Conservation (phyloP, 1,140 invertebrate species). For the Pseudomyrmex flavicornis region DNA sequence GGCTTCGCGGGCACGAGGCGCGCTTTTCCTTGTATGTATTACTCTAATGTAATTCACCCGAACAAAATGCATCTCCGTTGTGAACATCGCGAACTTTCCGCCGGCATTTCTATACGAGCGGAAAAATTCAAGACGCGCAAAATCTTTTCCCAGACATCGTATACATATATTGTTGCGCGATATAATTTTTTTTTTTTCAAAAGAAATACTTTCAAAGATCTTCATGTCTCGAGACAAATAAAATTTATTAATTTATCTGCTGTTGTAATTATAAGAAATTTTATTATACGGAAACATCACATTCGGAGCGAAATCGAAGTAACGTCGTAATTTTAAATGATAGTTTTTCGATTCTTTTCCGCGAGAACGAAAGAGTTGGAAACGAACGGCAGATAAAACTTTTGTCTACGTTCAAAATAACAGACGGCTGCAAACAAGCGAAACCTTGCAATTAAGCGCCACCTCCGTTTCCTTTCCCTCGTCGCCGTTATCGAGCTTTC, state of each 20-base stretch:
- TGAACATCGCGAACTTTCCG: conserved; percentile 25
- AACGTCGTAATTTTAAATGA: neutral
- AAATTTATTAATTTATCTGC: neutral
- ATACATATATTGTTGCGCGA: neutral
- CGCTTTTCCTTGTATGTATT: conserved; percentile 28
- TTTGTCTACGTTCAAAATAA: conserved; percentile 4
- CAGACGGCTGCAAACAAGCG: conserved; percentile 34
- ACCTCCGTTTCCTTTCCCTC: conserved; percentile 22
- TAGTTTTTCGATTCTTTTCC: neutral
- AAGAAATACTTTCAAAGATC: no score
- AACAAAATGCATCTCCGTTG: conserved; percentile 49
- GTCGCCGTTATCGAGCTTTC: conserved; percentile 23
- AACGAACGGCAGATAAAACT: conserved; percentile 15
- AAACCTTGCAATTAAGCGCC: conserved; percentile 57
- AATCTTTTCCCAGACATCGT: conserved; percentile 2
- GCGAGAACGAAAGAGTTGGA: neutral
- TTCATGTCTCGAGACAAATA: neutral
- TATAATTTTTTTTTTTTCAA: neutral
- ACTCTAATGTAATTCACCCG: conserved; percentile 51
- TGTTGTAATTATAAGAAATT: no score
- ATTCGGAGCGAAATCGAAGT: no score
- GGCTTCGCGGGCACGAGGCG: conserved; percentile 16
- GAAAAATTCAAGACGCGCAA: conserved; percentile 9
- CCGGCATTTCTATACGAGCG: neutral
- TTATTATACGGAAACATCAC: no score